Conservation (phyloP, 2,888 invertebrate species). For the Melanchra persicariae region DNA sequence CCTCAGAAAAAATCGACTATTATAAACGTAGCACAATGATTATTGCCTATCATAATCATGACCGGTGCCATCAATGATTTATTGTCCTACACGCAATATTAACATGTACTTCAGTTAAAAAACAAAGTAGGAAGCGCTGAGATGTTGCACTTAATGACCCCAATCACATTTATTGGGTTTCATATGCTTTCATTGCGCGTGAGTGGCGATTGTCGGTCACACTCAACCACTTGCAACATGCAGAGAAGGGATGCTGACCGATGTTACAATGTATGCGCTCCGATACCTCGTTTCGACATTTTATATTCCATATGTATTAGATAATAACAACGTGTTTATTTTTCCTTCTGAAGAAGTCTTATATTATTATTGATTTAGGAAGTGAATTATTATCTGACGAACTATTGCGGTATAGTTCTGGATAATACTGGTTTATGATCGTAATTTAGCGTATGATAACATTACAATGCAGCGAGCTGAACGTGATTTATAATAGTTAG, state of each 20-base stretch:
- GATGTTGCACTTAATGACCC: slow-evolving; percentile 27
- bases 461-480: background rate
- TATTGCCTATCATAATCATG: background rate
- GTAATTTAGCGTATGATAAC: background rate
- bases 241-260: slow-evolving; percentile 55
- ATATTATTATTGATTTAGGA: slow-evolving; percentile 2
- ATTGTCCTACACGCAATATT: slow-evolving; percentile 4
- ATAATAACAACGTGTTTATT: slow-evolving; percentile 6
- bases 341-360: slow-evolving; percentile 4
- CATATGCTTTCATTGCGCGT: slow-evolving; percentile 20
- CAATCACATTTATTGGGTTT: slow-evolving; percentile 38
- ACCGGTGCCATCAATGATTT: slow-evolving; percentile 15
- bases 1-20: background rate
- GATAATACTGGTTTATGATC: background rate
- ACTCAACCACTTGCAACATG: slow-evolving; percentile 50
- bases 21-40: background rate
- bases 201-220: slow-evolving; percentile 50
- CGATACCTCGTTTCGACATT: slow-evolving; percentile 6
- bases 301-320: slow-evolving; percentile 13
- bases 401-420: background rate
- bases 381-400: background rate
- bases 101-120: slow-evolving; percentile 8
- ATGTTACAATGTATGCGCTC: slow-evolving; percentile 38
- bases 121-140: slow-evolving; percentile 31
- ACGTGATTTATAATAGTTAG: too few species aligned